A percentile compares a stretch with the other conserved stretches of the same genome.
Evolutionary conservation across 2,113 vertebrate genomes (phyloP).

Genomic region (Ciconia boyciana): DNA sequence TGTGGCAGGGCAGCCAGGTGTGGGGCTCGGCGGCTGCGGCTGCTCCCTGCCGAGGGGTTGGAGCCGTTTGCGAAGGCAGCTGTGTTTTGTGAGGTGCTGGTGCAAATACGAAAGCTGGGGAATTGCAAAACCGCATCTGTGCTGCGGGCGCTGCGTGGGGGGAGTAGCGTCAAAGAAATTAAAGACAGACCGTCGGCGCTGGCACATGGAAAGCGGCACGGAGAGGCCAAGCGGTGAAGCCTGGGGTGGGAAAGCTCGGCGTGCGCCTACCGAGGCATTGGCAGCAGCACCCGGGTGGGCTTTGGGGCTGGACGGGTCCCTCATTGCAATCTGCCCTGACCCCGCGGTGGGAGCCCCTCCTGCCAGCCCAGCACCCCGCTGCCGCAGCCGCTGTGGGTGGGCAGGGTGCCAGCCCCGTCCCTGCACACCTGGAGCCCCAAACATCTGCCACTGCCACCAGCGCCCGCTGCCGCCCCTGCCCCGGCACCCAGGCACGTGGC

Average conservation of each 20-base stretch:
- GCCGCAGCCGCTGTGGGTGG: accelerated
- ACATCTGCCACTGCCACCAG: accelerated
- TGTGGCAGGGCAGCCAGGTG: not conserved
- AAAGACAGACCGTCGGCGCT: accelerated
- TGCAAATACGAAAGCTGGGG: accelerated
- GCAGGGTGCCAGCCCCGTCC: not conserved
- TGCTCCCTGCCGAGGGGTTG: not conserved
- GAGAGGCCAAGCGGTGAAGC: not conserved
- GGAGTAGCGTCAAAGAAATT: accelerated
- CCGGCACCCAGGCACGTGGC: not conserved
- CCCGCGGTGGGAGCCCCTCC: not conserved
- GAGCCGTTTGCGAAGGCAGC: not conserved
- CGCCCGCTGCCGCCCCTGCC: not conserved
- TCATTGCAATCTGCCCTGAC: not conserved
- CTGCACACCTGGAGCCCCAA: not conserved
- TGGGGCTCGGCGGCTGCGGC: accelerated
- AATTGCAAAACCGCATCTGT: accelerated
- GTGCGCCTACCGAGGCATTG: accelerated
- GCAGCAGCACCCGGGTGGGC: accelerated
- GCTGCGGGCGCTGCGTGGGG: not conserved
- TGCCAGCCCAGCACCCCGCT: not conserved
- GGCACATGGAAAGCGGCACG: accelerated
- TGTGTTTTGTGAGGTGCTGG: not conserved
- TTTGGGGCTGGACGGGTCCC: not conserved
- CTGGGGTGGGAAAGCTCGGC: accelerated